Conservation (phyloP, 2,797 vertebrate genomes). For the Mus caroli region DNA sequence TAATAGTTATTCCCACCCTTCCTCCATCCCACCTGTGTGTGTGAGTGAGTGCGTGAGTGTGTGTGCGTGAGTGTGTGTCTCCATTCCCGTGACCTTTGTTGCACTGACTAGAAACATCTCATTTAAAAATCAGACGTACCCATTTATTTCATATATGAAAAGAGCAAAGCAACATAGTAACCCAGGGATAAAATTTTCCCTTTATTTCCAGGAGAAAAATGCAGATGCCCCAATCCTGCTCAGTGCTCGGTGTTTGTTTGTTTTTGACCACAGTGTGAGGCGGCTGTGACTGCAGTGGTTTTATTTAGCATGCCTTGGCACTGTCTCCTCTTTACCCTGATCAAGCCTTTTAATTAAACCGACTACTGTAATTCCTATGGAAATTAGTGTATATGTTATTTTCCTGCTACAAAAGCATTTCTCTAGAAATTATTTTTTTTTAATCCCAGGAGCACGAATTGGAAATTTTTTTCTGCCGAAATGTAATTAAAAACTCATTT, state of each 20-base stretch:
- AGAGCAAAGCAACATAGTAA: constrained; percentile 26
- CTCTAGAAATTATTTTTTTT: constrained; percentile 85
- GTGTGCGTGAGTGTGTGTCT: background rate
- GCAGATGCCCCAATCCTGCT: constrained; percentile 80
- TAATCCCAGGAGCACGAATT: constrained; percentile 88
- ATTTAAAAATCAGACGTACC: constrained; percentile 61
- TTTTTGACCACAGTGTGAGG: constrained; percentile 82
- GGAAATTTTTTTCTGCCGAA: constrained; percentile 89
- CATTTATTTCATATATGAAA: background rate
- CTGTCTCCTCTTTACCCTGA: constrained; percentile 80
- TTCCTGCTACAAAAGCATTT: constrained; percentile 87
- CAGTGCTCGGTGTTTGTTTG: constrained; percentile 59
- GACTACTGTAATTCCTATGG: constrained; percentile 88
- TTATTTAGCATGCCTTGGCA: constrained; percentile 85
- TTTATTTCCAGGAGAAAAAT: constrained; percentile 72
- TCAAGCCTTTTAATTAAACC: constrained; percentile 89
- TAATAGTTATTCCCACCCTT: background rate
- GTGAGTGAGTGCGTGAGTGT: background rate
- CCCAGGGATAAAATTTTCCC: constrained; percentile 47
- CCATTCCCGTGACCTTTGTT: background rate
- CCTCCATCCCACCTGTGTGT: background rate
- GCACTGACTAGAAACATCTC: background rate
- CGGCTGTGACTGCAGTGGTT: constrained; percentile 71
- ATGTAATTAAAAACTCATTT: constrained; percentile 93
- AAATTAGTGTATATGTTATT: constrained; percentile 89